Conservation (phyloP, 2,888 invertebrate species). For the Leistus spinibarbis region DNA sequence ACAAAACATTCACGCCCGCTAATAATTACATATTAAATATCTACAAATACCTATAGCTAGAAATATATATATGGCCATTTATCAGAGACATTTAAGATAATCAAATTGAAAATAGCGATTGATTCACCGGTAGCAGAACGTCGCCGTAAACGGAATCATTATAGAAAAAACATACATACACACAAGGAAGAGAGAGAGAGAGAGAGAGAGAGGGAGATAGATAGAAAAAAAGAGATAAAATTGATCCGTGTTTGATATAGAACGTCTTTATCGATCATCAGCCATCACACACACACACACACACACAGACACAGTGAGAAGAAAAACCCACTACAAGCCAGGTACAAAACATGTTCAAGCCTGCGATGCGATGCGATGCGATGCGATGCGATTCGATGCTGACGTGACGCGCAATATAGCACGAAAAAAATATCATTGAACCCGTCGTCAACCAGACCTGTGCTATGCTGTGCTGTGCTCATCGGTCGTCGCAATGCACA, state of each 20-base stretch:
- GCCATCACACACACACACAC: background rate
- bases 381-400: too few species aligned
- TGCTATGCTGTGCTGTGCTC: background rate
- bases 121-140: too few species aligned
- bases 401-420: constrained; percentile 5
- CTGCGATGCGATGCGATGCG: too few species aligned
- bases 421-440: constrained; percentile 27
- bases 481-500: too few species aligned
- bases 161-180: background rate
- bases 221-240: too few species aligned
- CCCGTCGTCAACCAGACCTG: constrained; percentile 12
- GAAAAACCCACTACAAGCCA: background rate
- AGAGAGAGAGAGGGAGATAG: too few species aligned
- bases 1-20: background rate
- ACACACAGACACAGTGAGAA: background rate
- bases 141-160: background rate
- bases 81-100: too few species aligned
- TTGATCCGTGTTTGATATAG: background rate
- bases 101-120: too few species aligned
- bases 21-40: background rate
- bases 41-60: too few species aligned
- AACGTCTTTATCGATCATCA: background rate
- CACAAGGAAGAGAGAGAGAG: background rate
- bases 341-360: background rate
- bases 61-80: too few species aligned